phyloP scores from a whole-genome alignment of 1,140 invertebrate genomes.

The Drosophila equinoxialis region DNA sequence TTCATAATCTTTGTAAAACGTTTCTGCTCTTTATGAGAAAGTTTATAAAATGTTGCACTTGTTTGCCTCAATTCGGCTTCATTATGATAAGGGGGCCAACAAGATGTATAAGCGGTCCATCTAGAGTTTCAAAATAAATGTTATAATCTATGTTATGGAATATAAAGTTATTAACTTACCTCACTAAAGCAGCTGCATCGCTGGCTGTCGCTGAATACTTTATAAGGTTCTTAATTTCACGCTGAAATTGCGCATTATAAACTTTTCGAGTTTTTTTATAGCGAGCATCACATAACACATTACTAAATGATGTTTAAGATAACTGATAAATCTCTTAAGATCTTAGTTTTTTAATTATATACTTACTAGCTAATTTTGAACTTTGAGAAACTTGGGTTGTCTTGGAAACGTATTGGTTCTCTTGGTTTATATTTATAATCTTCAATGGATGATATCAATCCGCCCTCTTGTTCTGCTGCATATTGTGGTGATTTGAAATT shows the following conservation, averaged over 20 bases:
- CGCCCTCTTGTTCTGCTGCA: background rate
- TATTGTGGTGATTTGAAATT: background rate
- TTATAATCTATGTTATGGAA: too few relatives aligned
- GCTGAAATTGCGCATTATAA: conserved; percentile 42
- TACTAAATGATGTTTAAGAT: conserved; percentile 5
- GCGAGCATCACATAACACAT: conserved; percentile 39
- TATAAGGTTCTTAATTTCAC: conserved; percentile 41
- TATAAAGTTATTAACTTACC: conserved; percentile 20
- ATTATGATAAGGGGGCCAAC: conserved; percentile 52
- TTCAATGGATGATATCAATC: background rate
- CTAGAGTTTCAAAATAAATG: background rate
- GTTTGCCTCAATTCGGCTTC: conserved; percentile 24
- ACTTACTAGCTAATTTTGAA: conserved; percentile 30
- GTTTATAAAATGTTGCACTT: conserved; percentile 68
- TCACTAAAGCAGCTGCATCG: conserved; percentile 45
- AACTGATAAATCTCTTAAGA: background rate
- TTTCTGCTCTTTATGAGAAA: conserved; percentile 25
- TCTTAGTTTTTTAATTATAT: too few relatives aligned
- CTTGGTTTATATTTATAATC: background rate
- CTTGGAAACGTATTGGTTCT: background rate
- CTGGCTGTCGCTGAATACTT: conserved; percentile 33
- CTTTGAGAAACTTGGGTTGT: conserved; percentile 31
- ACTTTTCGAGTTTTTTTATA: conserved; percentile 12
- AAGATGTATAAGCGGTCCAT: conserved; percentile 30
- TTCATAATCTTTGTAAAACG: conserved; percentile 34